A percentile compares a stretch with the other conserved stretches of the same genome.
Conservation (phyloP, 2,888 invertebrate species). For the Diabrotica balteata region DNA sequence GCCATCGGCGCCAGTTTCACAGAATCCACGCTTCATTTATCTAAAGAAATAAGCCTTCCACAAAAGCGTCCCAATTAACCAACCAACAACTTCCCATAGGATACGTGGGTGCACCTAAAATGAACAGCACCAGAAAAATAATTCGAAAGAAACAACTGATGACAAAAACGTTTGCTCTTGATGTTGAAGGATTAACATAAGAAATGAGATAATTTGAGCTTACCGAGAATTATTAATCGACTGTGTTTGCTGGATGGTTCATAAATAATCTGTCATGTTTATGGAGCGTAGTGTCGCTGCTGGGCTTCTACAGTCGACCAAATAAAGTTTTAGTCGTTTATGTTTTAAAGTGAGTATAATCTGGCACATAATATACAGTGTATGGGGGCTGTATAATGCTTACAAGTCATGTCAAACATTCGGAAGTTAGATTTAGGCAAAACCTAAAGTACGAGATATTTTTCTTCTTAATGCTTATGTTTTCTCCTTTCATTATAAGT, state of each 20-base stretch:
- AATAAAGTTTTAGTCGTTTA: conserved; percentile 2
- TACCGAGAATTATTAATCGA: conserved; percentile 44
- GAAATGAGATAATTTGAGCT: conserved; percentile 46
- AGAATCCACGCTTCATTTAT: conserved; percentile 12
- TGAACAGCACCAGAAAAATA: conserved; percentile 16
- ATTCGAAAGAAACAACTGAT: conserved; percentile 16
- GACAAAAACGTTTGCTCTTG: conserved; percentile 29
- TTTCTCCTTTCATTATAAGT: no score
- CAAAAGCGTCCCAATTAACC: conserved; percentile 15
- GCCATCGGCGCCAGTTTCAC: no score
- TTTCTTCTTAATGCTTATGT: no score
- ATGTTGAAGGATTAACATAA: conserved; percentile 45
- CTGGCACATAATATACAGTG: no score
- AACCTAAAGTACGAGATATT: no score
- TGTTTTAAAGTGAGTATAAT: no score
- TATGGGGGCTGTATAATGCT: no score
- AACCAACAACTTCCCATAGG: conserved; percentile 15
- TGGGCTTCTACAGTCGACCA: conserved; percentile 18
- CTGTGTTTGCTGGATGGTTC: conserved; percentile 41
- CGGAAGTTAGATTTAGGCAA: no score
- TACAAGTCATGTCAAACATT: no score
- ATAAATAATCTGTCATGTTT: conserved; percentile 42
- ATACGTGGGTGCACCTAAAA: conserved; percentile 7
- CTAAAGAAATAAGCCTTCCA: conserved; percentile 16
- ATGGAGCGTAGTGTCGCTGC: conserved; percentile 26